Base-by-base conservation (phyloP, 2,888 invertebrate genomes). In the Dioctria linearis region DNA sequence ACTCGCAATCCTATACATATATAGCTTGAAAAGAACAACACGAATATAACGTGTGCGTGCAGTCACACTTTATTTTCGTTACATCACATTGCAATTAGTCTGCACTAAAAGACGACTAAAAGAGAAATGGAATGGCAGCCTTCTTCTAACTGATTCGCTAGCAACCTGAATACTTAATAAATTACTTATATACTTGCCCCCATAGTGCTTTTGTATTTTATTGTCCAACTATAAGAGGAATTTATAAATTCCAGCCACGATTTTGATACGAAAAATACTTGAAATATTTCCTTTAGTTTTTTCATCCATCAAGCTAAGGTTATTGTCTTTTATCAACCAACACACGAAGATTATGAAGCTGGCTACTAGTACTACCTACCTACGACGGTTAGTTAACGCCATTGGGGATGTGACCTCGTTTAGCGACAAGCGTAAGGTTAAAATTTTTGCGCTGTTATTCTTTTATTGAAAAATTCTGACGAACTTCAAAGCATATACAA, bases 331-430 rank as follows among this genome's bases (percentile, higher is more conserved):
- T 61, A 59, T 42, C 42, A 59, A 25, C 25, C 25, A 25, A 25
- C 73, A 8, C 73, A 73, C 59, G 51, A 59, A 73, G n/a, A 25
- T 61, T 57, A 73, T 57, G 73, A 73, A 73, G 73, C 73, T 37
- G 25, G 25, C 25, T 25, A 25, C 25, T 25, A 25, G 25, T 25
- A 25, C 25, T 25, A 25, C 25, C 25, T 25, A 25, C n/a, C n/a
- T n/a, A n/a, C n/a, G n/a, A n/a, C 25, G 25, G 25, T 25, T 25
- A 25, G 25, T 25, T 25, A 25, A 25, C 25, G 25, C 25, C 40
- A 25, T n/a, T 8, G 11, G 9, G 25, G 25, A 13, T 59, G 59
- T 73, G 73, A 73, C 73, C 73, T 39, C 73, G 57, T 73, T 73
- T 73, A 73, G 57, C 40, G 40, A 73, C 8, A 25, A 42, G 37